Conservation (phyloP, 2,888 invertebrate genomes). For the Pristionchus fissidentatus region DNA sequence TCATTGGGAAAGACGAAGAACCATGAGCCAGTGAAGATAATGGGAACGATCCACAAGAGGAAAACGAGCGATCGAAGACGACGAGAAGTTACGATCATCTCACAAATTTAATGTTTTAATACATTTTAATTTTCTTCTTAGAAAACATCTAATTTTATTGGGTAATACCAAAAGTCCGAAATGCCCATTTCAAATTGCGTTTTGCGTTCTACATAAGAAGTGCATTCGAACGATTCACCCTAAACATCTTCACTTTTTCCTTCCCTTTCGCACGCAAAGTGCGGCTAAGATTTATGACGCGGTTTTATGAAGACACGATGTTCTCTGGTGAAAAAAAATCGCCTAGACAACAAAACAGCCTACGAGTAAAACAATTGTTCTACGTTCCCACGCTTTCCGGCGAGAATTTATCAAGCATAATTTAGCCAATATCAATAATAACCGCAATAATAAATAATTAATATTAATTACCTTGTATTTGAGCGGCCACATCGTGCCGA, state of each 20-base stretch:
- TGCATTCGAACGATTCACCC: no score
- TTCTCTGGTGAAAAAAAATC: no score
- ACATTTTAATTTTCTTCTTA: background rate
- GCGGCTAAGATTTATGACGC: no score
- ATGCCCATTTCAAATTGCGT: background rate
- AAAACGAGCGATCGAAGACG: constrained; percentile 66
- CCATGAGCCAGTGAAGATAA: constrained; percentile 66
- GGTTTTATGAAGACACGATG: no score
- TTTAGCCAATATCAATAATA: background rate
- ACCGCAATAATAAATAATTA: background rate
- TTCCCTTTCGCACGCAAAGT: no score
- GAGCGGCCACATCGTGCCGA: constrained; percentile 72
- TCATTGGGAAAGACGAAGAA: constrained; percentile 47
- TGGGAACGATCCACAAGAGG: constrained; percentile 67
- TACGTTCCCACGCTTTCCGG: no score
- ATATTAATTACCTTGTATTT: constrained; percentile 66
- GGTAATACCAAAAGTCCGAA: background rate
- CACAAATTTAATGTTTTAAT: constrained; percentile 41
- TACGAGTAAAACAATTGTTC: no score
- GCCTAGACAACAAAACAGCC: no score
- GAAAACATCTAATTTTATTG: background rate
- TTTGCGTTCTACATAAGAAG: background rate
- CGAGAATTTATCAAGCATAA: no score
- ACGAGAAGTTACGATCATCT: constrained; percentile 72
- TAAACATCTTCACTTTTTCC: no score